A percentile compares a stretch with the other conserved stretches of the same genome.
These are phyloP conservation scores for Momotus momota DNA, from an alignment of 2,797 vertebrate species.

Conservation along the genomic window DNA sequence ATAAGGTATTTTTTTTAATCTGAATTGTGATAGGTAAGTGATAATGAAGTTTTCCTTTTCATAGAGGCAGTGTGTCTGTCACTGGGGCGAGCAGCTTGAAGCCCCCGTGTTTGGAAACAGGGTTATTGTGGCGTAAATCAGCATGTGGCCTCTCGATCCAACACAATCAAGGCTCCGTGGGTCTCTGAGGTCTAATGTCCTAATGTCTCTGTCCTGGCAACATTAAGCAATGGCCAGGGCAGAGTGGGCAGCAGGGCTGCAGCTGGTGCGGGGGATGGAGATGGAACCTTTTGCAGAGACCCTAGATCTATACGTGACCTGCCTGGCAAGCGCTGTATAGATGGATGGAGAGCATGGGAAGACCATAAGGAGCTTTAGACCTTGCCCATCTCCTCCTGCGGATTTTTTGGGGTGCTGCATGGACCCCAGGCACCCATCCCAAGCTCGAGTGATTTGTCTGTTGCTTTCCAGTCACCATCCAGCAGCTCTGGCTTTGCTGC, in stretches of 20 bases:
- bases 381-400: rapidly evolving
- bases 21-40: not conserved
- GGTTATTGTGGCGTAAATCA: conserved; percentile 54
- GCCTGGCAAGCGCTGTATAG: rapidly evolving
- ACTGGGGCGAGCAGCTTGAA: not conserved
- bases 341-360: not conserved
- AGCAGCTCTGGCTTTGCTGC: not conserved
- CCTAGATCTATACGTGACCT: rapidly evolving
- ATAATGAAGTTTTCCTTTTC: not conserved
- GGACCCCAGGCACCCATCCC: rapidly evolving
- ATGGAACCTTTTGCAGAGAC: not conserved
- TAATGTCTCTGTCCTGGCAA: too few species aligned
- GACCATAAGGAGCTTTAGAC: not conserved
- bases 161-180: conserved; percentile 9
- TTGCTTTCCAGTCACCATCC: not conserved
- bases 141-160: conserved; percentile 18
- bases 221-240: not conserved
- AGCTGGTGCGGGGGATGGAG: not conserved
- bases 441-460: not conserved
- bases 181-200: not conserved
- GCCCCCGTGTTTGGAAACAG: not conserved
- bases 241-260: not conserved
- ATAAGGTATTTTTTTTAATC: not conserved
- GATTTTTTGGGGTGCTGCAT: not conserved
- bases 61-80: not conserved